These are phyloP conservation scores for Dysdera silvatica DNA, from an alignment of 1,140 invertebrate genomes.

Conservation along the genomic window DNA sequence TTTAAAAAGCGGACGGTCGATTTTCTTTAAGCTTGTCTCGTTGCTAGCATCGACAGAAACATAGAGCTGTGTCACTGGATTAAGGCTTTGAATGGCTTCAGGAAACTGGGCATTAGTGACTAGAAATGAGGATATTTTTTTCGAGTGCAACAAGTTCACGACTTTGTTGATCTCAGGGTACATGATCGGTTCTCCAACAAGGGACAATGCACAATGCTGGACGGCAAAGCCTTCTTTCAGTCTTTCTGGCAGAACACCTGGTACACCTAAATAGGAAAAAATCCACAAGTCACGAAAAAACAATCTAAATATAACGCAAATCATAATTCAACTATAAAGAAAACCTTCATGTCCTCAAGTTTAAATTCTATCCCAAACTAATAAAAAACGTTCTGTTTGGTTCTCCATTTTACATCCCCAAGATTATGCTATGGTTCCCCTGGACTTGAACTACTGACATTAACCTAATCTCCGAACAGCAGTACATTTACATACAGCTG, in stretches of 20 bases:
- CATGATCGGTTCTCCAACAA: constrained; percentile 62
- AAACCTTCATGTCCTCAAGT: too few species aligned
- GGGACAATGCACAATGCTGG: constrained; percentile 56
- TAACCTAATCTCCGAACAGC: too few species aligned
- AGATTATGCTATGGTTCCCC: too few species aligned
- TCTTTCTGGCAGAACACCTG: constrained; percentile 51
- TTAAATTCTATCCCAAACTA: too few species aligned
- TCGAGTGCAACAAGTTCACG: constrained; percentile 49
- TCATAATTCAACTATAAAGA: neutral
- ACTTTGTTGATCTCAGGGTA: constrained; percentile 58
- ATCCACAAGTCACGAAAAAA: neutral
- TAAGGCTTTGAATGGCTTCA: constrained; percentile 51
- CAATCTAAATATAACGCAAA: neutral
- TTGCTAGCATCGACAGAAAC: constrained; percentile 58
- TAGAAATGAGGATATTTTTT: constrained; percentile 54
- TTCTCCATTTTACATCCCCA: too few species aligned
- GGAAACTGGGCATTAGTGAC: constrained; percentile 61
- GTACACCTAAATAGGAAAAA: constrained; percentile 48
- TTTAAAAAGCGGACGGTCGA: constrained; percentile 55
- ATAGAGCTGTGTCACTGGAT: constrained; percentile 57
- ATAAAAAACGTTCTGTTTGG: too few species aligned
- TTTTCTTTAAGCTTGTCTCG: constrained; percentile 57
- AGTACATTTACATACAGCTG: too few species aligned
- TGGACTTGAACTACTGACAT: too few species aligned
- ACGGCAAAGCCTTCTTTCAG: constrained; percentile 50